Evolutionary conservation across 2,797 vertebrate species (phyloP), one percentile per base, ranked within the genome.

Genomic region (Arremon brunneinucha): DNA sequence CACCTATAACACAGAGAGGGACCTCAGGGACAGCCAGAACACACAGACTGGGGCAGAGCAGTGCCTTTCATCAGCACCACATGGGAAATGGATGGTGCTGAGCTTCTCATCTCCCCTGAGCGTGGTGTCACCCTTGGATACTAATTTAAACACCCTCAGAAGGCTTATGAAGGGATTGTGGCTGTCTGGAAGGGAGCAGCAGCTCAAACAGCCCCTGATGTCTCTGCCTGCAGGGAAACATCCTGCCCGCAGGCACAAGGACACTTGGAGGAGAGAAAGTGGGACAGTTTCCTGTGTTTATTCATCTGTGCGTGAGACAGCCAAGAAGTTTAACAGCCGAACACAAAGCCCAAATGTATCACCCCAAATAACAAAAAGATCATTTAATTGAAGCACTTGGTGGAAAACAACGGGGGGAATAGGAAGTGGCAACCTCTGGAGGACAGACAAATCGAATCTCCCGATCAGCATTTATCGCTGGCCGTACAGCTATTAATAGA

Each of bases 401-500:
- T 83, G 75, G 90, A 84, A 87, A 92, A 75, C 76, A 80, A 67
- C 30, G 0, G 52, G 63, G 23, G 41, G 59, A 60, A 47, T 69
- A 82, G 90, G 87, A 92, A 84, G 60, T 27, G 13, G 37, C 34
- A n/a, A 47, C 56, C 94, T 95, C 85, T 74, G 69, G 81, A 84
- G 86, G 64, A 53, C 69, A 87, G 87, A 89, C 55, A 95, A 94
- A 97, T 94, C 68, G 5, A 88, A 63, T 75, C 41, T 85, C 92
- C 79, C 26, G 24, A 97, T 74, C 75, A 77, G 84, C 11, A 3
- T 92, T 94, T 95, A 67, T 80, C 84, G 65, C 35, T 87, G 82
- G 62, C 77, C 5, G 11, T n/a, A 46, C 16, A 47, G 23, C 91
- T 97, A 96, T 94, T 96, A 88, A 95, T 96, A 92, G 82, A 82